These are phyloP conservation scores for Gallinago media DNA, from an alignment of 2,113 vertebrate species.

Conservation along the genomic window DNA sequence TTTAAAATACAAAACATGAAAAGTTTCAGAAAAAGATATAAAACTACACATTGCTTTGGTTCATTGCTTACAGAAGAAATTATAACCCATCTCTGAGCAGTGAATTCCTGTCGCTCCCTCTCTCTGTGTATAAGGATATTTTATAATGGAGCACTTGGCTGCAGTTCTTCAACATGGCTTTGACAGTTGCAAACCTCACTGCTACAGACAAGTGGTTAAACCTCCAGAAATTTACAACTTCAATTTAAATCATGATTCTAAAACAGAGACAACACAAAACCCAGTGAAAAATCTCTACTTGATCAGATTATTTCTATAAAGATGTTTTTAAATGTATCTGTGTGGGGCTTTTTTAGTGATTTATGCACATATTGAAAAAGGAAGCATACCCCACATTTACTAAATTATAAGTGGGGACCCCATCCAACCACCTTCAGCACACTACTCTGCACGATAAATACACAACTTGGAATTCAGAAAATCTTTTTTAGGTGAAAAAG, in stretches of 20 bases:
- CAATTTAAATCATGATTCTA: background rate
- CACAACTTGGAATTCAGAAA: background rate
- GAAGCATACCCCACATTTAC: background rate
- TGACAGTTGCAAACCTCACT: background rate
- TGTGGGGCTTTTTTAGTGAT: background rate
- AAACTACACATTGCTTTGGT: background rate
- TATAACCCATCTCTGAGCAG: background rate
- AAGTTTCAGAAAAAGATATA: background rate
- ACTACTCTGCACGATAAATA: background rate
- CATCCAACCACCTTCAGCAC: background rate
- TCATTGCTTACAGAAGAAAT: background rate
- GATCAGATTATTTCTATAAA: background rate
- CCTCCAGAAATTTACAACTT: background rate
- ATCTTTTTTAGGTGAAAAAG: background rate
- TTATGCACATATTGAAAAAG: background rate
- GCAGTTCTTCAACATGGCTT: background rate
- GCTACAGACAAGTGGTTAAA: background rate
- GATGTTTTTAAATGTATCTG: background rate
- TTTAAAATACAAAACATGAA: background rate
- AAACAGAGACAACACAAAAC: background rate
- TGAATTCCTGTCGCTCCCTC: background rate
- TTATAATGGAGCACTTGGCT: background rate
- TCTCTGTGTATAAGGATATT: background rate
- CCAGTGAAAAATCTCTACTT: background rate
- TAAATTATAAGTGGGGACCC: background rate